Evolutionary conservation across 2,797 vertebrate species (phyloP), one percentile per base, ranked within the genome.

Genomic region (Cuculus canorus): DNA sequence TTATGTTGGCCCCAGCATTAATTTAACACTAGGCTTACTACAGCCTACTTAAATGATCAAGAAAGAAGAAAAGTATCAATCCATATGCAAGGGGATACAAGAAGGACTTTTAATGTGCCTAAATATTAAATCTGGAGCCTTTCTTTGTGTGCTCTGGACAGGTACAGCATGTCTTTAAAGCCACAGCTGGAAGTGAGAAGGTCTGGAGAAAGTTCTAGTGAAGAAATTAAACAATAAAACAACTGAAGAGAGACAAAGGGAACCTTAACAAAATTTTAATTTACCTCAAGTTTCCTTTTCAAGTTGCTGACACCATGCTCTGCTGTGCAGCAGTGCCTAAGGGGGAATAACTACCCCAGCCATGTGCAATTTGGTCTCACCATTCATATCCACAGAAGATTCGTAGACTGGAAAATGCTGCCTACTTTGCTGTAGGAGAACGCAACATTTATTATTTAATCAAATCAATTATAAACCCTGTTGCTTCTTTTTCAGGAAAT

Each of bases 401-500:
- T 65, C 81, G 69, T 7, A 73, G 68, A 45, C 35, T 93, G 39
- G 52, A 93, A 93, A 93, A 71, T 13, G 45, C 8, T 85, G 52
- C 75, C 64, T 86, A 18, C 43, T 92, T 84, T 52, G 65, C 30
- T 53, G 59, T 13, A 69, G 48, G 18, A 77, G 41, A 95, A 92
- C 11, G 27, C 71, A 80, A 85, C 54, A 91, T 93, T 87, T 90
- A 93, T 94, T 96, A 94, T 92, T 97, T 88, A 95, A 93, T 65
- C 52, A 45, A 86, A 86, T 73, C 68, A 93, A 65, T 88, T 86
- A 79, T 50, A 90, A 93, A 82, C 37, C 13, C 33, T 32, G 60
- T 71, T 93, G 60, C 47, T 87, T 72, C 80, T 93, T 76, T 91
- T 73, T 93, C 93, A 96, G 86, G 60, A 96, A 94, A 94, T 77